Conservation (phyloP, 2,113 vertebrate genomes). For the Pagrus major region DNA sequence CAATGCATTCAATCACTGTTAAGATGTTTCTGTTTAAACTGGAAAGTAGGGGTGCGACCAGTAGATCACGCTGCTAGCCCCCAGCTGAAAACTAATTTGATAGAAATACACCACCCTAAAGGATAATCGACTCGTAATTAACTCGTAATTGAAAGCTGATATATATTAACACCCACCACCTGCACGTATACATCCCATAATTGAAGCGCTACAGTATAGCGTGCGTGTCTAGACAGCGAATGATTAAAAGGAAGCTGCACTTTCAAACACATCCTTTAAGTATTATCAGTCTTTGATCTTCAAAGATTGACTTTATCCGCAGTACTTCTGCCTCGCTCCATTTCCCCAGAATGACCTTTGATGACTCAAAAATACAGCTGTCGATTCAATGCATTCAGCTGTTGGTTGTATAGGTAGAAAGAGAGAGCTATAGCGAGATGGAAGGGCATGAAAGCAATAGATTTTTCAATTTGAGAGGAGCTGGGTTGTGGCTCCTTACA, state of each 20-base stretch:
- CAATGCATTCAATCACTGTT: too few relatives aligned
- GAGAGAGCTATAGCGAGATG: not conserved
- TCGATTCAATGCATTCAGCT: not conserved
- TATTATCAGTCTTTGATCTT: not conserved
- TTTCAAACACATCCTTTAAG: not conserved
- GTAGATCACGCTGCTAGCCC: not conserved
- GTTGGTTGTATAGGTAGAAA: not conserved
- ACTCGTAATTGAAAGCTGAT: not conserved
- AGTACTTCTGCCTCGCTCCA: not conserved
- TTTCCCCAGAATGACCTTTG: slow-evolving; percentile 2
- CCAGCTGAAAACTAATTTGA: not conserved
- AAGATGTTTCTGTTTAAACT: too few relatives aligned
- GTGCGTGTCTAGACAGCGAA: not conserved
- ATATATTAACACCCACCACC: not conserved
- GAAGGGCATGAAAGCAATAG: not conserved
- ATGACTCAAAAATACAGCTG: not conserved
- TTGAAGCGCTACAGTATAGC: not conserved
- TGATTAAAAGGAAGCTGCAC: not conserved
- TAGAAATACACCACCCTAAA: not conserved
- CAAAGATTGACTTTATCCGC: not conserved
- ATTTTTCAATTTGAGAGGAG: not conserved
- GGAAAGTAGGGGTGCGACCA: too few relatives aligned
- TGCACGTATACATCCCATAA: not conserved
- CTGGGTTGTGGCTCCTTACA: not conserved
- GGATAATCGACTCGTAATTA: not conserved